phyloP scores from a whole-genome alignment of 2,113 vertebrate species.

The Mormyrus iriodes region DNA sequence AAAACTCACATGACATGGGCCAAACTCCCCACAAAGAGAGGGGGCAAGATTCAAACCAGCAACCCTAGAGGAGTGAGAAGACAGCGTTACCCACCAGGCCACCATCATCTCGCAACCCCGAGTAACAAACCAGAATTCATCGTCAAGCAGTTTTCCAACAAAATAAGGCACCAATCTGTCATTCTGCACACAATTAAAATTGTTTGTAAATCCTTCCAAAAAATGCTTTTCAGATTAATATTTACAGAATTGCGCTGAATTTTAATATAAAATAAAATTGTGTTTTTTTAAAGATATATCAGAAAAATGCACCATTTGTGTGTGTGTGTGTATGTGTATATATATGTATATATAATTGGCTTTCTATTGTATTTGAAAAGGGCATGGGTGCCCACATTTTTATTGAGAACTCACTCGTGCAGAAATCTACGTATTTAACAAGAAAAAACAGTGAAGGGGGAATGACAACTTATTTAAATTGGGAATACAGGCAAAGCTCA shows the following conservation, averaged over 20 bases:
- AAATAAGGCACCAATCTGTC: too few species aligned
- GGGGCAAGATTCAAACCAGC: too few species aligned
- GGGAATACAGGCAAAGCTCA: slow-evolving; percentile 71
- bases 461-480: slow-evolving; percentile 77
- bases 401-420: slow-evolving; percentile 53
- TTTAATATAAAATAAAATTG: too few species aligned
- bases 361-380: slow-evolving; percentile 60
- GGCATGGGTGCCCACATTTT: slow-evolving; percentile 61
- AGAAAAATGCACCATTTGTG: neutral
- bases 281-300: neutral
- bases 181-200: neutral
- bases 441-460: slow-evolving; percentile 25
- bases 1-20: too few species aligned
- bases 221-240: neutral
- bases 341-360: slow-evolving; percentile 45
- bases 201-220: neutral
- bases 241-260: neutral
- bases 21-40: too few species aligned
- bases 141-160: too few species aligned
- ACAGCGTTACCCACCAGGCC: too few species aligned
- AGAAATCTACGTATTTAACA: slow-evolving; percentile 63
- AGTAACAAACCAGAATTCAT: too few species aligned
- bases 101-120: too few species aligned
- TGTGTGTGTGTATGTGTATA: neutral
- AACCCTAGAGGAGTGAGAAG: too few species aligned